Conservation (phyloP, 2,888 invertebrate genomes). For the Nomada ruficornis region DNA sequence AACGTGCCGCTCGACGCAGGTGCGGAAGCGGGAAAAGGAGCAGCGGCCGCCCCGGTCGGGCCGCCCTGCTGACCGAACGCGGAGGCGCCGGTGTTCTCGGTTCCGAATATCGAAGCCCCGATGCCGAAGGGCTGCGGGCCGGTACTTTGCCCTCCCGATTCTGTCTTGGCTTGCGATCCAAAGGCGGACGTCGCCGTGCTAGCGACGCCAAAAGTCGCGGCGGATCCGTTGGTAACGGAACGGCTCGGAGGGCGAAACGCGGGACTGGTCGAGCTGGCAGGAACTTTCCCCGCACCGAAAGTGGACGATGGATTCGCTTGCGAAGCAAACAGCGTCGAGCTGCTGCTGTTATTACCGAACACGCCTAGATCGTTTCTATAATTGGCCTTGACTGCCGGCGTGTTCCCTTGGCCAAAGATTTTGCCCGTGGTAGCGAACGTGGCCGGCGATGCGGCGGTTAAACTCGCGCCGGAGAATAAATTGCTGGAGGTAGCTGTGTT, state of each 20-base stretch:
- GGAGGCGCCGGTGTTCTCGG: conserved; percentile 17
- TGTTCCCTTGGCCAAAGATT: conserved; percentile 57
- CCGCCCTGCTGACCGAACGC: conserved; percentile 47
- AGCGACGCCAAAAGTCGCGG: conserved; percentile 33
- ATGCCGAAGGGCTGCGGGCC: conserved; percentile 28
- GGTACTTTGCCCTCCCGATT: conserved; percentile 1
- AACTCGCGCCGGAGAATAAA: conserved; percentile 8
- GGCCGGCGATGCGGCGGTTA: conserved; percentile 1
- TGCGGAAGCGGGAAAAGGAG: conserved; percentile 27
- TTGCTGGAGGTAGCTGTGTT: background rate
- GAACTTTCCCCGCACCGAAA: conserved; percentile 21
- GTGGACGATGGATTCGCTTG: conserved; percentile 34
- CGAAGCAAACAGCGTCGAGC: conserved; percentile 43
- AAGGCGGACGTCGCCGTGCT: conserved; percentile 34
- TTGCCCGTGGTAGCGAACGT: conserved; percentile 30
- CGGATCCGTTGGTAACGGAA: conserved; percentile 10
- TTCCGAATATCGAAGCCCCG: conserved; percentile 33
- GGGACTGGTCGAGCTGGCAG: conserved; percentile 40
- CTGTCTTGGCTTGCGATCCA: conserved; percentile 12
- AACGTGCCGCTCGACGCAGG: conserved; percentile 29
- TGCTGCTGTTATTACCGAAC: conserved; percentile 39
- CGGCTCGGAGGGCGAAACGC: conserved; percentile 35
- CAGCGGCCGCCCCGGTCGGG: background rate
- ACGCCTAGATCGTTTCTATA: conserved; percentile 8
- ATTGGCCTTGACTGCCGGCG: background rate